Conservation (phyloP, 53 echinoderm and acorn worm species). For the Pentamera pediparva region DNA sequence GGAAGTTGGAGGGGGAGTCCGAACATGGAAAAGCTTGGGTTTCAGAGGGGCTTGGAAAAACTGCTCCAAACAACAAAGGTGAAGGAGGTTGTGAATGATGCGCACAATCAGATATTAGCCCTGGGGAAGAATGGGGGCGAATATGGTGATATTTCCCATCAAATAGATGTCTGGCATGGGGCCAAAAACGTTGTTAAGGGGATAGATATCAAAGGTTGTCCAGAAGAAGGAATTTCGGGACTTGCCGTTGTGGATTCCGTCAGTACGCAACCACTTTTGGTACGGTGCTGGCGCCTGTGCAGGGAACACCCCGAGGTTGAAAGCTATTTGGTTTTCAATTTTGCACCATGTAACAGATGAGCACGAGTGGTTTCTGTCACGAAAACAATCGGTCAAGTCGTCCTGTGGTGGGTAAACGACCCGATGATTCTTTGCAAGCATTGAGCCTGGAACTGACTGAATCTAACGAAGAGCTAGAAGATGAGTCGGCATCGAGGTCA, state of each 20-base stretch:
- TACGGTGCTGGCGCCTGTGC: not conserved
- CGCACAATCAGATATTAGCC: conserved; percentile 20
- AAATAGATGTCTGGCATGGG: conserved; percentile 29
- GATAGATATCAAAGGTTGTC: not conserved
- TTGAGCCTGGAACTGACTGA: too few species aligned
- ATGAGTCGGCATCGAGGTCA: too few species aligned
- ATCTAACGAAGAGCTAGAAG: too few species aligned
- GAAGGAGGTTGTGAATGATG: conserved; percentile 43
- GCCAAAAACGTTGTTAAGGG: conserved; percentile 18
- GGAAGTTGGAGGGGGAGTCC: conserved; percentile 24
- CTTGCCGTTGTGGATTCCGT: conserved; percentile 13
- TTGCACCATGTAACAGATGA: conserved; percentile 36
- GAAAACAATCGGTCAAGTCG: too few species aligned
- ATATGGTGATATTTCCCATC: not conserved
- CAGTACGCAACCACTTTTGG: conserved; percentile 32
- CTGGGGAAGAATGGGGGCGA: not conserved
- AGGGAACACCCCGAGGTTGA: not conserved
- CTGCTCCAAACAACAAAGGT: conserved; percentile 14
- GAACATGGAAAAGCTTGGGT: conserved; percentile 46
- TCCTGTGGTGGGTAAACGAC: too few species aligned
- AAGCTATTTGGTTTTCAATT: conserved; percentile 12
- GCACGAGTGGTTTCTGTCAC: conserved; percentile 25
- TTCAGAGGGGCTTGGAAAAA: conserved; percentile 29
- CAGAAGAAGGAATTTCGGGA: not conserved
- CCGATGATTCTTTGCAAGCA: too few species aligned